Conservation (phyloP, 2,888 invertebrate species). For the Chydorus sphaericus region DNA sequence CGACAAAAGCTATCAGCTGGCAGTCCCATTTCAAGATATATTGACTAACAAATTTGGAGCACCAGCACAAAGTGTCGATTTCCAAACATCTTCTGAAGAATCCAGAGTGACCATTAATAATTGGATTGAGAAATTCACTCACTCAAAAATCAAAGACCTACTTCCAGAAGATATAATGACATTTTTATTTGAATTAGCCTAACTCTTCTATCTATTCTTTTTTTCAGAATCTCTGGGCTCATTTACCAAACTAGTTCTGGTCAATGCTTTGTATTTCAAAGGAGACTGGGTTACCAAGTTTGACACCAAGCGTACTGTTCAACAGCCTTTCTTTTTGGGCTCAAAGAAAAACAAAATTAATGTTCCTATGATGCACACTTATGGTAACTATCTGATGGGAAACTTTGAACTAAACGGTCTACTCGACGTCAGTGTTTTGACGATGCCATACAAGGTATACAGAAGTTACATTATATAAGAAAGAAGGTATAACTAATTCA, state of each 20-base stretch:
- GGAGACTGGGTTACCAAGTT: conserved; percentile 47
- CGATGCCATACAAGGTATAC: conserved; percentile 53
- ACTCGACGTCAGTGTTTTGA: conserved; percentile 48
- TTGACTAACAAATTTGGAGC: conserved; percentile 46
- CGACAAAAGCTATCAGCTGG: conserved; percentile 34
- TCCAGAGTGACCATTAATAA: conserved; percentile 47
- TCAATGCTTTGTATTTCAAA: conserved; percentile 79
- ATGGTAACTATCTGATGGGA: conserved; percentile 44
- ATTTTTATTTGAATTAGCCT: no score
- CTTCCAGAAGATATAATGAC: conserved; percentile 37
- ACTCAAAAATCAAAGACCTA: conserved; percentile 63
- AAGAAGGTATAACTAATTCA: no score
- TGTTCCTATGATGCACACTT: conserved; percentile 52
- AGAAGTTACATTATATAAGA: no score
- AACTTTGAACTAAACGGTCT: conserved; percentile 45
- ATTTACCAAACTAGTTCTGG: conserved; percentile 50
- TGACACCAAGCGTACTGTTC: conserved; percentile 14
- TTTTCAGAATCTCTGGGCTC: conserved; percentile 35
- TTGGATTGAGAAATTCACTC: conserved; percentile 69
- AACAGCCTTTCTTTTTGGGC: conserved; percentile 11
- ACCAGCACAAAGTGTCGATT: conserved; percentile 46
- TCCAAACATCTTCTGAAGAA: conserved; percentile 36
- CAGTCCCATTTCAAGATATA: conserved; percentile 39
- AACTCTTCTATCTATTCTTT: background rate
- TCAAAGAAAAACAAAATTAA: conserved; percentile 37